Evolutionary conservation across 2,797 vertebrate species (phyloP), one percentile per base, ranked within the genome.

Genomic region (Amazona ochrocephala): DNA sequence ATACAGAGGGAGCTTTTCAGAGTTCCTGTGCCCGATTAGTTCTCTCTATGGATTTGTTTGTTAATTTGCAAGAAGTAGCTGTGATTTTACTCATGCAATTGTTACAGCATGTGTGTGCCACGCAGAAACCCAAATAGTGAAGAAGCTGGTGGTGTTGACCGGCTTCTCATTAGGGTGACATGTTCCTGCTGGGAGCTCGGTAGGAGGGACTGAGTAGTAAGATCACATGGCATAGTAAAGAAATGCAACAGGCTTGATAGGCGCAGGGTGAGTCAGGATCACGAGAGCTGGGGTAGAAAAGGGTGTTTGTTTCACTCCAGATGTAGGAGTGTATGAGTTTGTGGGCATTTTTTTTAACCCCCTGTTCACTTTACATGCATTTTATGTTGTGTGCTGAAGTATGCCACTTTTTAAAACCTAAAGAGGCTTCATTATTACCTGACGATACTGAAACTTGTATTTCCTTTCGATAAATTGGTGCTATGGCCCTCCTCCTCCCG

Each of bases 231-330:
- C 15, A 20, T 10, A 24, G 51, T 44, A 67, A 82, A 65, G 50
- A 87, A 67, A 51, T 11, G 12, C 54, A 71, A 47, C 48, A 67
- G 70, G 61, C 61, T 67, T 67, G 48, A 54, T 16, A 56, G 41
- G 65, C 61, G 47, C 41, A 8, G 12, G 7, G 34, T 92, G 92
- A 95, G 58, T 95, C 84, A 95, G 62, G 42, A 26, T 92, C 92
- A 47, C 13, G 39, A 89, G 89, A 85, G 30, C 11, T 14, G 3
- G 6, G 18, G 10, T 41, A 53, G 41, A 48, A 45, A 62, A 37
- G 24, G 21, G 15, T 47, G 22, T 39, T 84, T 68, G 11, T 64
- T n/a, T 70, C 32, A 10, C 0, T 60, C 32, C 3, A 71, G 51
- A 22, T 26, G 11, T 1, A 39, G 19, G 18, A 21, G 4, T 21